Conservation (phyloP, 2,888 invertebrate genomes). For the Euzophera pinguis region DNA sequence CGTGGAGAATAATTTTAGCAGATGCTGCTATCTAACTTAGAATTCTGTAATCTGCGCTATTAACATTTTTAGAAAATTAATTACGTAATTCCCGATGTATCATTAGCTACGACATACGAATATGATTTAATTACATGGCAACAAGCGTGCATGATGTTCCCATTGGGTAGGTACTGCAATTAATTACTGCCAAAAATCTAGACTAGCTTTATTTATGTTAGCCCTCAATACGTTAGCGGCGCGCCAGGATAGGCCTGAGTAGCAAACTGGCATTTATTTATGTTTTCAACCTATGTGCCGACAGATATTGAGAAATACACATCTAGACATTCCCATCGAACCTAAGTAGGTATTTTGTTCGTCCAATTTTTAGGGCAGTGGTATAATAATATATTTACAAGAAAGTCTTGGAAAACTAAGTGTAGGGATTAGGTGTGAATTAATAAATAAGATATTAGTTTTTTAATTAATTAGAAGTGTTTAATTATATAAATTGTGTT, state of each 20-base stretch:
- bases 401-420: no score
- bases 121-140: neutral
- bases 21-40: no score
- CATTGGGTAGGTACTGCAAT: neutral
- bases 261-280: slow-evolving; percentile 5
- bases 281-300: slow-evolving; percentile 2
- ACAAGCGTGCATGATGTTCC: slow-evolving; percentile 4
- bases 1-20: no score
- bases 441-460: no score
- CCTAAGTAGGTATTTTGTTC: neutral
- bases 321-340: slow-evolving; percentile 15
- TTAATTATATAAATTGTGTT: no score
- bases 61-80: no score
- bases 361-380: neutral
- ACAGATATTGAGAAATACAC: slow-evolving; percentile 3
- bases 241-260: neutral
- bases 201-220: slow-evolving; percentile 4
- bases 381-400: no score
- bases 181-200: slow-evolving; percentile 8
- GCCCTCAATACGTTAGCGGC: neutral
- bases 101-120: neutral
- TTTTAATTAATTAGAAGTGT: no score
- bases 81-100: no score
- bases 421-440: no score
- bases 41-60: no score